A percentile compares a stretch with the other conserved stretches of the same genome.
These are phyloP conservation scores for Sepiola atlantica DNA, from an alignment of 2,888 invertebrate genomes.

Conservation along the genomic window DNA sequence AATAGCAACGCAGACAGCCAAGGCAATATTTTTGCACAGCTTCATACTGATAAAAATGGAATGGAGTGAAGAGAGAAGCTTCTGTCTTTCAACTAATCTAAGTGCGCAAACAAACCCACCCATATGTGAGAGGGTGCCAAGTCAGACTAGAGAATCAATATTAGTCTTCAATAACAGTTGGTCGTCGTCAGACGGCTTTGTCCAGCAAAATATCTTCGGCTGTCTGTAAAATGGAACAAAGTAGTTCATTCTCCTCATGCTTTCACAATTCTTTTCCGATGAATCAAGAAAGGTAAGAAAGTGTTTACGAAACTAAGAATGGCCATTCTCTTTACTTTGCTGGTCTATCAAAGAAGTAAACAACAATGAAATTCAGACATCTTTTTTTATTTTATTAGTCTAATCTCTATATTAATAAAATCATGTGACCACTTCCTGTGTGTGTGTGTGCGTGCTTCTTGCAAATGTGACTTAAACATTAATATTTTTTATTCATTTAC, in stretches of 20 bases:
- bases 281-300: not conserved
- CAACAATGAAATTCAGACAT: not conserved
- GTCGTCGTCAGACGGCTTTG: conserved; percentile 3
- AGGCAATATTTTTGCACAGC: conserved; percentile 37
- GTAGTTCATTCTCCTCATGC: not conserved
- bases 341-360: not conserved
- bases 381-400: no score
- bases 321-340: not conserved
- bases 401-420: no score
- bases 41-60: not conserved
- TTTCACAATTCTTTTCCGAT: not conserved
- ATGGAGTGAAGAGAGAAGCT: not conserved
- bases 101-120: not conserved
- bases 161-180: conserved; percentile 42
- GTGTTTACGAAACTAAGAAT: not conserved
- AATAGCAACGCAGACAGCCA: conserved; percentile 21
- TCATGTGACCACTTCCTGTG: no score
- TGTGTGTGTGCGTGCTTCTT: no score
- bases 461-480: no score
- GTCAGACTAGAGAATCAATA: conserved; percentile 38
- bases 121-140: not conserved
- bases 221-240: conserved; percentile 35
- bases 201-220: conserved; percentile 43
- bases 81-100: not conserved
- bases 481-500: no score